Conservation (phyloP, 2,888 invertebrate genomes). For the Stegana nigrithorax region DNA sequence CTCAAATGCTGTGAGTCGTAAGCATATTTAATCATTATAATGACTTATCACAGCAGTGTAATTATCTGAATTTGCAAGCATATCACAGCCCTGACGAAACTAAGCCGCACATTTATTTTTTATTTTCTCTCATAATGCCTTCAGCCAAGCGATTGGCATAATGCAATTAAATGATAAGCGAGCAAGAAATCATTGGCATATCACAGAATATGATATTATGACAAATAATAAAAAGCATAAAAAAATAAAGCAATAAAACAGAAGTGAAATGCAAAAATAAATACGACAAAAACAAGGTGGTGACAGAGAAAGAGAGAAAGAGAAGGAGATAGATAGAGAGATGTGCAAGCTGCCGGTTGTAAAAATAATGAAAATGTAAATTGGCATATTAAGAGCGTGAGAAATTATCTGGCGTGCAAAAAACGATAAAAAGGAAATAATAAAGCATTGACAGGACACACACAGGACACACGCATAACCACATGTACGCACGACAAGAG, state of each 20-base stretch:
- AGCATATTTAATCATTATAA: too few species aligned
- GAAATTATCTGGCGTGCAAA: slow-evolving; percentile 25
- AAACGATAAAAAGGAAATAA: slow-evolving; percentile 27
- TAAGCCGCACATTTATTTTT: not conserved
- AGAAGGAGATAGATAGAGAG: too few species aligned
- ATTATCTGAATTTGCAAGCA: too few species aligned
- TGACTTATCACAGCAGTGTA: too few species aligned
- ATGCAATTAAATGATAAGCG: slow-evolving; percentile 44
- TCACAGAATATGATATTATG: slow-evolving; percentile 30
- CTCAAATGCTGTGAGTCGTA: too few species aligned
- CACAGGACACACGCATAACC: not conserved
- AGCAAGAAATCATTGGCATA: slow-evolving; percentile 24
- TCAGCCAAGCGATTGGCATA: slow-evolving; percentile 26
- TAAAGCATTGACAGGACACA: slow-evolving; percentile 42
- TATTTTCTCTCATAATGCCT: not conserved
- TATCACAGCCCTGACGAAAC: too few species aligned
- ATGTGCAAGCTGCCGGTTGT: too few species aligned
- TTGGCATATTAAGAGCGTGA: slow-evolving; percentile 50
- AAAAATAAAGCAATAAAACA: not conserved
- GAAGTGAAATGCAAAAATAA: not conserved
- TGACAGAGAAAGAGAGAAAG: slow-evolving; percentile 35
- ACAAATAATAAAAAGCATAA: slow-evolving; percentile 29
- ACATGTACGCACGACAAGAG: not conserved
- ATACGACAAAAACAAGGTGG: not conserved
- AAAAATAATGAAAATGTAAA: slow-evolving; percentile 55